Evolutionary conservation across 64 coral and sea anemone genomes (phyloP).

Genomic region (Pocillopora verrucosa): DNA sequence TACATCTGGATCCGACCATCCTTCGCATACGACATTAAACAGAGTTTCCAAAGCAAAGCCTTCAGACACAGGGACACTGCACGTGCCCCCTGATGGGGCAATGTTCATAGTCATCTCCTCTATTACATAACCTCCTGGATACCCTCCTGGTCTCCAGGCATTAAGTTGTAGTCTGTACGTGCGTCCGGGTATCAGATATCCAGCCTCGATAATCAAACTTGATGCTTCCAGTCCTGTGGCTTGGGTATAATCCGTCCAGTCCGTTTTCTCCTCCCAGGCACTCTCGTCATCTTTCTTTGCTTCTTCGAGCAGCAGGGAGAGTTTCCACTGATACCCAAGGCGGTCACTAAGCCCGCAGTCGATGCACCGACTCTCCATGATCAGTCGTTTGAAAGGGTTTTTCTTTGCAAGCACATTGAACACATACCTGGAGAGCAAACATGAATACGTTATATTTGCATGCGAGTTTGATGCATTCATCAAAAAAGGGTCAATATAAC

Average conservation of each 20-base stretch:
- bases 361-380: conserved; percentile 60
- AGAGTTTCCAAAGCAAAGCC: conserved; percentile 79
- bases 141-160: conserved; percentile 85
- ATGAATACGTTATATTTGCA: not conserved
- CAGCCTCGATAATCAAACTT: conserved; percentile 64
- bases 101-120: conserved; percentile 72
- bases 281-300: conserved; percentile 19
- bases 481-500: too few relatives aligned
- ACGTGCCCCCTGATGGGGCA: conserved; percentile 53
- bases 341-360: conserved; percentile 67
- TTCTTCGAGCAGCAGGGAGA: conserved; percentile 40
- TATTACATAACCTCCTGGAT: conserved; percentile 82
- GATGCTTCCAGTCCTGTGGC: conserved; percentile 57
- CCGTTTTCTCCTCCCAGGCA: conserved; percentile 50
- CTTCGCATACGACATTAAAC: conserved; percentile 68
- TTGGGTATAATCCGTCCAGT: conserved; percentile 52
- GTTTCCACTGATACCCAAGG: conserved; percentile 69
- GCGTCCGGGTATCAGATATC: conserved; percentile 42
- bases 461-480: too few relatives aligned
- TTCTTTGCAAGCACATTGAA: conserved; percentile 77
- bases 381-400: conserved; percentile 74
- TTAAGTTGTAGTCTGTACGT: conserved; percentile 70
- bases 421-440: conserved; percentile 42
- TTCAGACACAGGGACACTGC: conserved; percentile 43
- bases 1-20: conserved; percentile 72